phyloP scores from a whole-genome alignment of 1,140 invertebrate species.

The Vanessa atalanta region DNA sequence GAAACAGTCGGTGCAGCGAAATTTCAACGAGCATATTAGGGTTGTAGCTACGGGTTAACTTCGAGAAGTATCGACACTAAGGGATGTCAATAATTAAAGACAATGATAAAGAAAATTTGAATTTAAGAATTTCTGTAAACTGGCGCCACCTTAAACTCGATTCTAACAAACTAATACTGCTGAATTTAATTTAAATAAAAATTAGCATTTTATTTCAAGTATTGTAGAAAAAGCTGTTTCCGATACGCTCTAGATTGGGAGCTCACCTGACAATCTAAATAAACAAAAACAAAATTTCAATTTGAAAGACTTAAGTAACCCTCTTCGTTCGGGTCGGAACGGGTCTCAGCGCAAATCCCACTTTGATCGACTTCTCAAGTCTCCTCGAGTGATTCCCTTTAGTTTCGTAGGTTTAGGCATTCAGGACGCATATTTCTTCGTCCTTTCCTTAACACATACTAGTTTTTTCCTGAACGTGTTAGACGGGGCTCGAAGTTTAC shows the following conservation, averaged over 20 bases:
- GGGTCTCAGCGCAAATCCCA: slow-evolving; percentile 67
- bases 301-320: slow-evolving; percentile 61
- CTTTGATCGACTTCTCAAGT: slow-evolving; percentile 73
- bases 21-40: slow-evolving; percentile 50
- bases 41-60: slow-evolving; percentile 42
- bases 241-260: slow-evolving; percentile 28
- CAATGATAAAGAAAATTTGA: background rate
- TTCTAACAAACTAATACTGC: slow-evolving; percentile 13
- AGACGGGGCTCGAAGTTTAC: slow-evolving; percentile 41
- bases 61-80: slow-evolving; percentile 41
- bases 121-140: background rate
- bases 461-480: slow-evolving; percentile 42
- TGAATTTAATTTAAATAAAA: slow-evolving; percentile 18
- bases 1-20: slow-evolving; percentile 47
- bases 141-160: background rate
- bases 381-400: slow-evolving; percentile 57
- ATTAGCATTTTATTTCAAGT: slow-evolving; percentile 6
- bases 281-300: slow-evolving; percentile 73
- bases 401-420: slow-evolving; percentile 58
- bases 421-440: slow-evolving; percentile 48
- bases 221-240: slow-evolving; percentile 31
- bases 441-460: slow-evolving; percentile 46
- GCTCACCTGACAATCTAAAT: slow-evolving; percentile 59
- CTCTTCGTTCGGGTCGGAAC: slow-evolving; percentile 48
- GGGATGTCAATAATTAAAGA: slow-evolving; percentile 23